A percentile compares a stretch with the other conserved stretches of the same genome.
Conservation (phyloP, 2,113 vertebrate genomes). For the Jacana jacana region DNA sequence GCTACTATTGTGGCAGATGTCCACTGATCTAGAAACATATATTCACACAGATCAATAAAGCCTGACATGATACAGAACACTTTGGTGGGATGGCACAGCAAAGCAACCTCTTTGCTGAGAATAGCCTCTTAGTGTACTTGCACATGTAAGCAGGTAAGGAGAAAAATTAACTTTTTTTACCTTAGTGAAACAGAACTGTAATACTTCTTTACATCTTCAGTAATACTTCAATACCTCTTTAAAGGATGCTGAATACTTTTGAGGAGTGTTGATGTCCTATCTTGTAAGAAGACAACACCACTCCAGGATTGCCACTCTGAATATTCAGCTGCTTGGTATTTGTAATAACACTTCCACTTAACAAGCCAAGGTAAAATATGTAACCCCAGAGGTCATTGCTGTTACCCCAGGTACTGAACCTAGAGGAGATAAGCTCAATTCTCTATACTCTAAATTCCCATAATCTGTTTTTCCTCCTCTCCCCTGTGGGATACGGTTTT, state of each 20-base stretch:
- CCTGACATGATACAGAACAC: background rate
- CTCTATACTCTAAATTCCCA: background rate
- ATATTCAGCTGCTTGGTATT: background rate
- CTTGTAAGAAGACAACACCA: background rate
- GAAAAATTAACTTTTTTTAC: background rate
- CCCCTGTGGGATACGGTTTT: accelerated
- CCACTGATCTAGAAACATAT: conserved; percentile 20
- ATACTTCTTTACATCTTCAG: background rate
- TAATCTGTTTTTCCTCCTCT: background rate
- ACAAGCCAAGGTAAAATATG: background rate
- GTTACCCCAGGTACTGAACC: background rate
- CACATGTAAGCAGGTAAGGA: background rate
- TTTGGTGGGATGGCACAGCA: background rate
- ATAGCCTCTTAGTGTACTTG: background rate
- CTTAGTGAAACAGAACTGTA: background rate
- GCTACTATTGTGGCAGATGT: background rate
- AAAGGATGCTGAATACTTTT: background rate
- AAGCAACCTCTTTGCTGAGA: background rate
- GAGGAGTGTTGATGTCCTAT: background rate
- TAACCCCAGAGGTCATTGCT: background rate
- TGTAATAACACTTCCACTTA: background rate
- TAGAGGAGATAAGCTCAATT: background rate
- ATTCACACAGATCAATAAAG: background rate
- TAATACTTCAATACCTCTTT: background rate
- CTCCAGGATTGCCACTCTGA: background rate